Percentiles rank a stretch among this genome's conserved stretches.
phyloP scores from a whole-genome alignment of 2,888 invertebrate genomes.

The Stenolophus ochropezus region DNA sequence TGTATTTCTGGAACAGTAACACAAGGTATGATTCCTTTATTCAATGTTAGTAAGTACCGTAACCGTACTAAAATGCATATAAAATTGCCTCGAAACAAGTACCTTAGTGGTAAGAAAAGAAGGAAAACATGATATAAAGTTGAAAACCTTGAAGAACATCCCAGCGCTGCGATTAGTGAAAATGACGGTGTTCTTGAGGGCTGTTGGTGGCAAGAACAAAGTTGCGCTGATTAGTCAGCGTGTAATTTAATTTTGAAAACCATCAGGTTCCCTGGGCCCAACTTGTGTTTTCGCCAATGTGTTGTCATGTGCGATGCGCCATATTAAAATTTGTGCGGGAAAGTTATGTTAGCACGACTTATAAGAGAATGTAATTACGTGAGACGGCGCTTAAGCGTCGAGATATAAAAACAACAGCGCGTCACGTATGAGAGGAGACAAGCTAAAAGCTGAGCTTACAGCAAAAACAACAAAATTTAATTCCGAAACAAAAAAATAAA shows the following conservation, averaged over 20 bases:
- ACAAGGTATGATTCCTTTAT: too few relatives aligned
- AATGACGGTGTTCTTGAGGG: too few relatives aligned
- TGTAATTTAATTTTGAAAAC: background rate
- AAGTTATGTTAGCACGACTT: conserved; percentile 13
- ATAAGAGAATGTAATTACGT: conserved; percentile 30
- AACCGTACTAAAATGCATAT: too few relatives aligned
- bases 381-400: conserved; percentile 13
- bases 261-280: background rate
- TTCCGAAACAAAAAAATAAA: conserved; percentile 34
- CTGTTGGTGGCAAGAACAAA: background rate
- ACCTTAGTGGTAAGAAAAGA: too few relatives aligned
- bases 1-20: too few relatives aligned
- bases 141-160: too few relatives aligned
- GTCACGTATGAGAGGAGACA: conserved; percentile 32
- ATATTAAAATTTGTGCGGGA: conserved; percentile 2
- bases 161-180: too few relatives aligned
- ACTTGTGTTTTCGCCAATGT: background rate
- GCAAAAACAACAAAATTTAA: conserved; percentile 38
- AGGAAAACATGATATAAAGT: too few relatives aligned
- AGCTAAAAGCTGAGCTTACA: conserved; percentile 32
- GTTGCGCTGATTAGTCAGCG: background rate
- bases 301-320: background rate
- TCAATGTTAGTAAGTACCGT: too few relatives aligned
- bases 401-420: conserved; percentile 29
- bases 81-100: too few relatives aligned